Percentiles rank a stretch among this genome's conserved stretches.
Conservation (phyloP, 1,140 invertebrate species). For the Metopolophium dirhodum region DNA sequence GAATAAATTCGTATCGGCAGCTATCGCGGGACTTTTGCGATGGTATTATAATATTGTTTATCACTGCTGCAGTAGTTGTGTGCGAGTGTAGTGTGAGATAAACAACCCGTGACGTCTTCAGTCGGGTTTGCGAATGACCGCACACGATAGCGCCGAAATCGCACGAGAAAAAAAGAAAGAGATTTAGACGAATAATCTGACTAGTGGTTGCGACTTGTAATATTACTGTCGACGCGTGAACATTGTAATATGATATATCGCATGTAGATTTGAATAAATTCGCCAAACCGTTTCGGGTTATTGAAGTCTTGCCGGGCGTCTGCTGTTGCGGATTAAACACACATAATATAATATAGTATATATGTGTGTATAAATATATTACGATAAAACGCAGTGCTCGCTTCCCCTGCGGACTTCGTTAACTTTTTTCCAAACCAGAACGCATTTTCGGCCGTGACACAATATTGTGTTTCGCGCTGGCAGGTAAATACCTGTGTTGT, state of each 20-base stretch:
- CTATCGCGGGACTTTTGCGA: neutral
- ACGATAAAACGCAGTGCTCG: too few species aligned
- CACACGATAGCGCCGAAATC: neutral
- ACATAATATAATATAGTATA: neutral
- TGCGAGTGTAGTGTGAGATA: neutral
- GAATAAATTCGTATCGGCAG: neutral
- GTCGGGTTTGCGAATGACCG: neutral
- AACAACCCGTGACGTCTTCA: neutral
- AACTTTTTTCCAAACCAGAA: neutral
- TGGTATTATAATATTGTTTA: neutral
- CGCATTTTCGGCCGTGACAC: neutral
- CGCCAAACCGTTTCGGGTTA: neutral
- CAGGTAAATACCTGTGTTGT: too few species aligned
- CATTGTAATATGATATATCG: slow-evolving; percentile 2
- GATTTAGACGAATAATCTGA: slow-evolving; percentile 5
- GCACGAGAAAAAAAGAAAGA: neutral
- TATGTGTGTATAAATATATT: too few species aligned
- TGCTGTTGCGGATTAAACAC: neutral
- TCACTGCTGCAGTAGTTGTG: neutral
- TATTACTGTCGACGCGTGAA: slow-evolving; percentile 7
- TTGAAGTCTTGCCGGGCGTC: neutral
- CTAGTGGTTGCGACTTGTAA: neutral
- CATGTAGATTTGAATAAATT: slow-evolving; percentile 15
- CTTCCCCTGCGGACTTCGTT: too few species aligned
- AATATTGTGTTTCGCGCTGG: neutral